Evolutionary conservation across 2,113 vertebrate genomes (phyloP).

Genomic region (pig (Sus scrofa)): DNA sequence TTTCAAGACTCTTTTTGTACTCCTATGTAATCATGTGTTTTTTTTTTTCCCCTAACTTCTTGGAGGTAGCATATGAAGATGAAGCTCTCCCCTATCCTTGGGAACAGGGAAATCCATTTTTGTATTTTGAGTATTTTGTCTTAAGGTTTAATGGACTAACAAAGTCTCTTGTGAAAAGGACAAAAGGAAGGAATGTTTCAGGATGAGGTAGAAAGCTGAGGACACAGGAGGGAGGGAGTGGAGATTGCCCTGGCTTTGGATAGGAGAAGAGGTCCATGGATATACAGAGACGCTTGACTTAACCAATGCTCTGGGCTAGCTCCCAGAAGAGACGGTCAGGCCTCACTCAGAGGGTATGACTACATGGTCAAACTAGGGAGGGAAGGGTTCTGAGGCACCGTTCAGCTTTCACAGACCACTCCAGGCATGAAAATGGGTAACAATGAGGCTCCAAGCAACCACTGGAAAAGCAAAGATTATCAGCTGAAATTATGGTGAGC

Average conservation of each 20-base stretch:
- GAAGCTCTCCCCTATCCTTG: background rate
- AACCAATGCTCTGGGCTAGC: background rate
- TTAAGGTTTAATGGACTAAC: background rate
- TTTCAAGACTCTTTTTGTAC: background rate
- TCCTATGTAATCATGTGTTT: background rate
- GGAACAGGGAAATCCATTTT: background rate
- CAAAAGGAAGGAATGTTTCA: background rate
- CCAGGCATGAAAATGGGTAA: background rate
- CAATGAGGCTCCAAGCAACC: background rate
- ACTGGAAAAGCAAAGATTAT: background rate
- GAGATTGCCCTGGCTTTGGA: background rate
- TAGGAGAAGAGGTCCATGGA: background rate
- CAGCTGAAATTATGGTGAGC: background rate
- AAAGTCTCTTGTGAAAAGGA: background rate
- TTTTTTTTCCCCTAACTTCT: background rate
- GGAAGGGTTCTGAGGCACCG: background rate
- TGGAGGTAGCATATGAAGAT: background rate
- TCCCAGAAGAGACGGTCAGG: accelerated
- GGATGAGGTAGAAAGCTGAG: background rate
- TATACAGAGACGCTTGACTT: background rate
- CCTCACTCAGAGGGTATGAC: background rate
- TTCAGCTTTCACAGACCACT: background rate
- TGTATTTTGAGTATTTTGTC: background rate
- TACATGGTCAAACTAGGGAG: background rate
- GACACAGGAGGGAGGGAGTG: background rate